These are phyloP conservation scores for Coenonympha glycerion DNA, from an alignment of 2,888 invertebrate species.

Conservation along the genomic window DNA sequence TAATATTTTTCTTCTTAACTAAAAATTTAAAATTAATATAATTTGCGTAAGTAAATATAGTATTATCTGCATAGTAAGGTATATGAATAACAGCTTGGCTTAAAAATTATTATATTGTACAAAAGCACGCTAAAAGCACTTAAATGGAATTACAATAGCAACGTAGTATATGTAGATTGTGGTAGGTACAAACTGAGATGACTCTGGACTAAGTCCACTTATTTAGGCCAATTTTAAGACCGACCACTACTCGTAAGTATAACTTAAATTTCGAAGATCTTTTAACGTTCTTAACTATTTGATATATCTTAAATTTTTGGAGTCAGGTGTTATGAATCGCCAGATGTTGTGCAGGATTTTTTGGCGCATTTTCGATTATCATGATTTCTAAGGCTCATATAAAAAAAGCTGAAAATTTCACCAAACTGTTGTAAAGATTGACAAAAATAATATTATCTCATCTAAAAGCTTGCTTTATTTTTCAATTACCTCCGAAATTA, in stretches of 20 bases:
- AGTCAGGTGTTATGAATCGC: no score
- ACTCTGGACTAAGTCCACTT: not conserved
- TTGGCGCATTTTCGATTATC: no score
- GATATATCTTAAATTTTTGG: no score
- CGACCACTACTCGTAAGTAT: conserved; percentile 4
- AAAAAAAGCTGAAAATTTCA: no score
- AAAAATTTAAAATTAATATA: not conserved
- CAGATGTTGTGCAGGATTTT: no score
- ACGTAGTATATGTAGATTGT: not conserved
- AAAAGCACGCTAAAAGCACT: conserved; percentile 19
- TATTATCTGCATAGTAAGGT: not conserved
- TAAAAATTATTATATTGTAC: conserved; percentile 11
- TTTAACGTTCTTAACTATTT: not conserved
- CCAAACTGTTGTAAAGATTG: no score
- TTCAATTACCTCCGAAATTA: no score
- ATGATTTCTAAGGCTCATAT: not conserved
- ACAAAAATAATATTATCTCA: no score
- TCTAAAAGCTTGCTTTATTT: no score
- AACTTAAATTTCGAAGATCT: not conserved
- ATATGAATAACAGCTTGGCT: conserved; percentile 2
- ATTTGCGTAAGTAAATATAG: not conserved
- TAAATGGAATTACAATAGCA: conserved; percentile 11
- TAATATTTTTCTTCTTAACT: no score
- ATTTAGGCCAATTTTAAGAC: conserved; percentile 3
- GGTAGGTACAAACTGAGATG: not conserved